Conservation (phyloP, 2,888 invertebrate genomes). For the Hoplodrina ambigua region DNA sequence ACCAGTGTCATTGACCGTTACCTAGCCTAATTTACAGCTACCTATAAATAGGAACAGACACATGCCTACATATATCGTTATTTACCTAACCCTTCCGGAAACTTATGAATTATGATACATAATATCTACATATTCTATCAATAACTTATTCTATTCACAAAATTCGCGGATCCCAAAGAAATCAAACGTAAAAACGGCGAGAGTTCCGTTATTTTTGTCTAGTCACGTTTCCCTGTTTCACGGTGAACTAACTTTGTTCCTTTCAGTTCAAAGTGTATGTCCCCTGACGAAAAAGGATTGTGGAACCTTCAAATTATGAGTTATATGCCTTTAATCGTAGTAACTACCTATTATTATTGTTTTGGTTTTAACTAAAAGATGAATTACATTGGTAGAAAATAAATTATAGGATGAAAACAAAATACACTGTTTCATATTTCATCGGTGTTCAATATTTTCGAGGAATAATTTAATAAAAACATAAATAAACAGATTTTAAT, state of each 20-base stretch:
- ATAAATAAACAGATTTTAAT: background rate
- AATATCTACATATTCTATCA: constrained; percentile 7
- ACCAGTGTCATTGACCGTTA: background rate
- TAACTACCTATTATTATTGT: constrained; percentile 22
- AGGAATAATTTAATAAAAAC: constrained; percentile 4
- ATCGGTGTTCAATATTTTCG: background rate
- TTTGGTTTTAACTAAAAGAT: constrained; percentile 4
- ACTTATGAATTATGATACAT: constrained; percentile 40
- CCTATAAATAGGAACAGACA: background rate
- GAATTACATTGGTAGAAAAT: background rate
- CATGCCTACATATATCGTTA: background rate
- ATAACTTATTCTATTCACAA: constrained; percentile 54
- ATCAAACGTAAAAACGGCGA: constrained; percentile 61
- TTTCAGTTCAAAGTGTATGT: constrained; percentile 57
- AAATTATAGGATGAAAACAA: constrained; percentile 5
- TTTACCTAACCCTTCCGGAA: constrained; percentile 12
- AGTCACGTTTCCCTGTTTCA: constrained; percentile 70
- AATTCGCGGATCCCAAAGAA: constrained; percentile 42
- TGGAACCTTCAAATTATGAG: constrained; percentile 54
- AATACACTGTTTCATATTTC: constrained; percentile 1
- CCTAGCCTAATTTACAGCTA: too few species aligned
- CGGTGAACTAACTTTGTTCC: constrained; percentile 65
- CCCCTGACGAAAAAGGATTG: constrained; percentile 59
- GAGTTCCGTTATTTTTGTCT: constrained; percentile 65
- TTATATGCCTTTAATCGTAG: constrained; percentile 63